phyloP scores from a whole-genome alignment of 2,797 vertebrate species.

The Muraenolepis orangiensis region DNA sequence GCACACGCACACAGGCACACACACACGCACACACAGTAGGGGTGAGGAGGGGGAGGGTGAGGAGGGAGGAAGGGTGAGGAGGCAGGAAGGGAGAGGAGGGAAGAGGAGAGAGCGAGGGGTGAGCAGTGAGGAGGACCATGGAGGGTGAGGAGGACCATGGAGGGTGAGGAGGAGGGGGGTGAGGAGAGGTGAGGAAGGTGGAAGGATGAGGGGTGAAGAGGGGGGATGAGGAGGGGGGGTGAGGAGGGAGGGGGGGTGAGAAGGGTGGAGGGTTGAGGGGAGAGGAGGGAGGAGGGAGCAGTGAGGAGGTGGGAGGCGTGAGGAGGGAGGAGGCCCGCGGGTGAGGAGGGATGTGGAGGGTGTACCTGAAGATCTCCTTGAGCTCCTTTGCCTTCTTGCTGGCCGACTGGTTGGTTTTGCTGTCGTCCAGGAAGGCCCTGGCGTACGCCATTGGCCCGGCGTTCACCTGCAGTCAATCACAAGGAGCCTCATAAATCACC shows the following conservation, averaged over 20 bases:
- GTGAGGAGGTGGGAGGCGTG: neutral
- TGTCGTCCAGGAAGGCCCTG: slow-evolving; percentile 89
- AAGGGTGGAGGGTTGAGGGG: no score
- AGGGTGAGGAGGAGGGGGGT: neutral
- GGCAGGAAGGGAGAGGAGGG: no score
- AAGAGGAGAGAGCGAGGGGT: no score
- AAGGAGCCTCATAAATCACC: neutral
- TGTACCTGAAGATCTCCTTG: slow-evolving; percentile 91
- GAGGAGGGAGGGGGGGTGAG: no score
- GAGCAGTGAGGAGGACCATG: no score
- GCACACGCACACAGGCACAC: neutral
- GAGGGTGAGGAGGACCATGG: no score
- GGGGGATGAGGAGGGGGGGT: no score
- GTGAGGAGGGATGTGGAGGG: neutral
- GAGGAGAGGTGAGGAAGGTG: neutral
- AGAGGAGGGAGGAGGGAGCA: no score
- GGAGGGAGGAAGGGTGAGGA: neutral
- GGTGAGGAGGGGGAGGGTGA: no score
- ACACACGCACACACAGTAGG: neutral
- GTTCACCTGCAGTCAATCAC: slow-evolving; percentile 81
- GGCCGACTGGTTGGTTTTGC: slow-evolving; percentile 79
- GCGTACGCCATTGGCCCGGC: slow-evolving; percentile 97
- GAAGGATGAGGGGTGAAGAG: neutral
- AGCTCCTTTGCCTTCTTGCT: slow-evolving; percentile 90
- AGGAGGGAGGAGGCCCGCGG: neutral